A percentile compares a stretch with the other conserved stretches of the same genome.
Evolutionary conservation across 1,140 invertebrate species (phyloP).

Genomic region (Trichoplusia ni): DNA sequence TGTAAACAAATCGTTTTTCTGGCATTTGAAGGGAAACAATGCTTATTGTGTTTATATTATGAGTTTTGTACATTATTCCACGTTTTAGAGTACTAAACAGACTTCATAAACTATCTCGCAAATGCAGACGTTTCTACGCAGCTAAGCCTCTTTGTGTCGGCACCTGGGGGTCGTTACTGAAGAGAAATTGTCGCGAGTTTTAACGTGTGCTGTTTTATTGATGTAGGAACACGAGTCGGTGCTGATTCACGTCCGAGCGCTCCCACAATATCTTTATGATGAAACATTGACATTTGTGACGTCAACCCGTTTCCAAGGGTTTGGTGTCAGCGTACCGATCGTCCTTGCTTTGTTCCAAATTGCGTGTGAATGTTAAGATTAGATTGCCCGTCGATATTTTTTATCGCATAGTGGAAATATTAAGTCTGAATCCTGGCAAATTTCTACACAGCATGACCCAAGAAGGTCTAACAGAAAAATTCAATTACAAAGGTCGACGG

Average conservation of each 20-base stretch:
- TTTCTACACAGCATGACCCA: too few species aligned
- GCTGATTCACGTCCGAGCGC: not conserved
- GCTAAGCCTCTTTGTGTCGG: slow-evolving; percentile 6
- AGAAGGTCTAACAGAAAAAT: too few species aligned
- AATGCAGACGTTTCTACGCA: slow-evolving; percentile 1
- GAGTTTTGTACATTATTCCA: not conserved
- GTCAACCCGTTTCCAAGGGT: slow-evolving; percentile 26
- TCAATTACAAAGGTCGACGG: too few species aligned
- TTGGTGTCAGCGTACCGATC: slow-evolving; percentile 3
- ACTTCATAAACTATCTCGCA: slow-evolving; percentile 1
- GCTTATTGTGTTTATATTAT: not conserved
- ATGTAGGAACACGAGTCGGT: slow-evolving; percentile 8
- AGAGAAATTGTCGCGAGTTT: slow-evolving; percentile 23
- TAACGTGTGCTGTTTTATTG: slow-evolving; percentile 30
- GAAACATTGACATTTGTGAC: slow-evolving; percentile 25
- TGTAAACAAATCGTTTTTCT: not conserved
- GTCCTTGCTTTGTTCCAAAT: slow-evolving; percentile 28
- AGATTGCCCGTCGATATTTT: not conserved
- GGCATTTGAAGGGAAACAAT: not conserved
- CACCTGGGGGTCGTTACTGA: slow-evolving; percentile 26
- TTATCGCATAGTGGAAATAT: too few species aligned
- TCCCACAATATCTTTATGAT: slow-evolving; percentile 17
- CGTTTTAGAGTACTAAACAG: not conserved
- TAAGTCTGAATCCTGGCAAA: too few species aligned
- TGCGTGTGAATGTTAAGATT: not conserved